Evolutionary conservation across 2,113 vertebrate species (phyloP), one percentile per base, ranked within the genome.

Genomic region (Epinephelus fuscoguttatus): DNA sequence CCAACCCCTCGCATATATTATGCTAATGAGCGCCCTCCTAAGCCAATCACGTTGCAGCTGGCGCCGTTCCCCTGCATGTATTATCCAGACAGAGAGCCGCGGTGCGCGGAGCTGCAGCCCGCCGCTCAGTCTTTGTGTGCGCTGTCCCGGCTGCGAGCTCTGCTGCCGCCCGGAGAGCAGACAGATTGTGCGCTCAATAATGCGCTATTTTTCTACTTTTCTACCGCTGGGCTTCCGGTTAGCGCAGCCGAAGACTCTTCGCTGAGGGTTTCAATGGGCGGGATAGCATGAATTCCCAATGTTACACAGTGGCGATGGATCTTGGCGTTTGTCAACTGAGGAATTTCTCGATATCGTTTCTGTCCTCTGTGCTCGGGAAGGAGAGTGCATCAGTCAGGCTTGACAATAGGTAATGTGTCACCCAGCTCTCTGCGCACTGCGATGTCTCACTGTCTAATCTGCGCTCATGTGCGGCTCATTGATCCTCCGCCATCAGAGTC

Each of bases 331-430:
- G 96, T 93, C 98, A 97, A 82, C 96, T 99, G 92, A 96, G 97
- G 94, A 97, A 97, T 95, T 98, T 98, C 93, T 98, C 97, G 2
- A 98, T 98, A 88, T 98, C 97, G 89, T 97, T 97, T 94, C 94
- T 99, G 91, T 98, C 97, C 75, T 97, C 98, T 14, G 95, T 97
- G 93, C 95, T 98, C 70, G 97, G 97, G 84, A 96, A 97, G 84
- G 97, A 97, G 91, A 96, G 93, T 81, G 94, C 96, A 15, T 94
- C 97, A 23, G 94, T 98, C 90, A 92, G 95, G 89, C 89, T 97
- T 85, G 97, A 97, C 94, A 97, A 96, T 94, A 98, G 97, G 97
- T 98, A 96, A 77, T 21, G 52, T 55, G 27, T 62, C 79, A 13
- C 23, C 0, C 13, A 15, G 47, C 19, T 45, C 9, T 4, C 3